A percentile compares a stretch with the other conserved stretches of the same genome.
These are phyloP conservation scores for Matsumurasca onukii DNA, from an alignment of 1,140 invertebrate species.

Conservation along the genomic window DNA sequence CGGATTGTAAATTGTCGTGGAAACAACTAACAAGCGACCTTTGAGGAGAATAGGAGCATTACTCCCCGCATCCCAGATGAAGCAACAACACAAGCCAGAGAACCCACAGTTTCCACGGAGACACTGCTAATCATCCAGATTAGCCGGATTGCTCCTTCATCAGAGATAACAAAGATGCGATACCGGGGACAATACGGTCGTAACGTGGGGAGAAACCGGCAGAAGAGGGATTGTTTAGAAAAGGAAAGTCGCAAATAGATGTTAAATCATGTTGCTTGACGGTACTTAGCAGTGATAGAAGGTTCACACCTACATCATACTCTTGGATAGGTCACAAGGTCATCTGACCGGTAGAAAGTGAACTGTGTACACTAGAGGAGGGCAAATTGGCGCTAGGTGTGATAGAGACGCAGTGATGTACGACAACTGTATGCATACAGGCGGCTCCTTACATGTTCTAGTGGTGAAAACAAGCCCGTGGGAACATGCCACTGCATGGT, in stretches of 20 bases:
- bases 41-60: too few relatives aligned
- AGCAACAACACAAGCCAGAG: not conserved
- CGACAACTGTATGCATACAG: too few relatives aligned
- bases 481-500: too few relatives aligned
- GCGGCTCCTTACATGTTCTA: too few relatives aligned
- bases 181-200: conserved; percentile 7
- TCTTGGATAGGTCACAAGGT: not conserved
- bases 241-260: conserved; percentile 21
- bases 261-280: conserved; percentile 2
- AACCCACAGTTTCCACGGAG: too few relatives aligned
- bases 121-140: not conserved
- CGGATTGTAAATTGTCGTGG: too few relatives aligned
- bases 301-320: conserved; percentile 2
- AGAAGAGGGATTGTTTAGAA: conserved; percentile 18
- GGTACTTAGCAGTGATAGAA: not conserved
- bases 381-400: not conserved
- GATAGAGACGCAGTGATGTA: not conserved
- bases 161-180: conserved; percentile 1
- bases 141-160: conserved; percentile 11
- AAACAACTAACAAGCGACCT: too few relatives aligned
- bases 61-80: not conserved
- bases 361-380: not conserved
- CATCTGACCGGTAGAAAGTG: not conserved
- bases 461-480: too few relatives aligned
- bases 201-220: not conserved